Conservation (phyloP, 2,888 invertebrate genomes). For the Sabellastarte sp. region DNA sequence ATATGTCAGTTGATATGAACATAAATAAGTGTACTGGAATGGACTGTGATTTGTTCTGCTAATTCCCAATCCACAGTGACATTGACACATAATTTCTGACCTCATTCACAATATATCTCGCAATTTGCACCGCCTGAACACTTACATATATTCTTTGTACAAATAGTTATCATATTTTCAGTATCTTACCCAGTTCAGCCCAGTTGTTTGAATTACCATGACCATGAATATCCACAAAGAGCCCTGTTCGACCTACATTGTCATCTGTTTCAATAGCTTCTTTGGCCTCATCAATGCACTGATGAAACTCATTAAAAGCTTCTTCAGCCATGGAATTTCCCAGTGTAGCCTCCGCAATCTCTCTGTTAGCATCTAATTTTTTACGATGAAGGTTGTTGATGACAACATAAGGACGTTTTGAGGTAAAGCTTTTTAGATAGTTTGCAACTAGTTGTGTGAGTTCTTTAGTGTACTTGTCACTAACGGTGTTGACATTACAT, state of each 20-base stretch:
- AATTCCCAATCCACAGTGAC: no score
- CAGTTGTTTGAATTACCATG: slow-evolving; percentile 22
- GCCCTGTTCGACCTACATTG: slow-evolving; percentile 6
- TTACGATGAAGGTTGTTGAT: slow-evolving; percentile 18
- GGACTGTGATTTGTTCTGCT: no score
- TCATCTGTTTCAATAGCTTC: background rate
- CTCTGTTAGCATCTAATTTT: slow-evolving; percentile 25
- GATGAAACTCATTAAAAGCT: slow-evolving; percentile 28
- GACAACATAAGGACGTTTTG: background rate
- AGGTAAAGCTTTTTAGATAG: background rate
- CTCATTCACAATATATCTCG: no score
- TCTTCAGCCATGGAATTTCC: slow-evolving; percentile 12
- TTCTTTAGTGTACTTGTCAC: background rate
- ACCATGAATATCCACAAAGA: slow-evolving; percentile 33
- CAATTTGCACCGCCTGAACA: no score
- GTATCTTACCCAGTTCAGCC: slow-evolving; percentile 24
- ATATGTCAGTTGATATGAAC: no score
- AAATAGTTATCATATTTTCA: no score
- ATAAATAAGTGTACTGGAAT: no score
- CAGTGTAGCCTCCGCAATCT: slow-evolving; percentile 22
- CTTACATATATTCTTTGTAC: no score
- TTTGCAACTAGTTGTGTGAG: background rate
- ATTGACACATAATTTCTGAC: no score
- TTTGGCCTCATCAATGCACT: slow-evolving; percentile 1
- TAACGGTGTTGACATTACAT: background rate